A percentile compares a stretch with the other conserved stretches of the same genome.
These are phyloP conservation scores for Hapalemur alaotrensis DNA, from an alignment of 2,797 vertebrate genomes.

Conservation along the genomic window DNA sequence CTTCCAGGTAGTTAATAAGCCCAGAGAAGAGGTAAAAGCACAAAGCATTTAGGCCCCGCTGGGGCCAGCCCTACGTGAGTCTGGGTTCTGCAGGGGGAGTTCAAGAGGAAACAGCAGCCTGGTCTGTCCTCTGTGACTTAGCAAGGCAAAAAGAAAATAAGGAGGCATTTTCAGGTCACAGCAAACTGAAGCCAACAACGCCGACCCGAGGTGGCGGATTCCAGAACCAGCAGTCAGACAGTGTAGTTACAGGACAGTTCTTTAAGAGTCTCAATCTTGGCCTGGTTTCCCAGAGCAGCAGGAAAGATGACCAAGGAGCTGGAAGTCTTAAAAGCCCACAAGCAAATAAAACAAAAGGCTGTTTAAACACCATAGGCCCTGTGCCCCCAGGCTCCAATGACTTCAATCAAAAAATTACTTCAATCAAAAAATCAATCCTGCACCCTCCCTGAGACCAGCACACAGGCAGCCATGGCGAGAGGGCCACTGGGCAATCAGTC, in stretches of 20 bases:
- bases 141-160: not conserved
- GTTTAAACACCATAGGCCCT: not conserved
- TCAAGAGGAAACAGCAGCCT: not conserved
- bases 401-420: not conserved
- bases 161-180: not conserved
- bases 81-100: not conserved
- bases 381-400: not conserved
- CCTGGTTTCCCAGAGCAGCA: not conserved
- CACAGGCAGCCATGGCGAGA: fast-evolving
- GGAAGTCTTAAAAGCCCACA: not conserved
- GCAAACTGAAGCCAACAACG: not conserved
- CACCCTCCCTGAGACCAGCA: conserved; percentile 43
- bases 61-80: not conserved
- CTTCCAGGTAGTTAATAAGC: not conserved
- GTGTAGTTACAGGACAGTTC: not conserved
- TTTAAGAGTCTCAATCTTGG: not conserved
- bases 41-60: not conserved
- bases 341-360: not conserved
- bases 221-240: not conserved
- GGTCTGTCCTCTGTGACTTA: not conserved
- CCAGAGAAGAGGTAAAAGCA: not conserved
- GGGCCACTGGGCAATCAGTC: not conserved
- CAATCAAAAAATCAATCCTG: not conserved
- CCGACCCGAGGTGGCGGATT: fast-evolving
- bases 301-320: conserved; percentile 17